These are phyloP conservation scores for Caenorhabditis inopinata DNA, from an alignment of 1,140 invertebrate species.

Conservation along the genomic window DNA sequence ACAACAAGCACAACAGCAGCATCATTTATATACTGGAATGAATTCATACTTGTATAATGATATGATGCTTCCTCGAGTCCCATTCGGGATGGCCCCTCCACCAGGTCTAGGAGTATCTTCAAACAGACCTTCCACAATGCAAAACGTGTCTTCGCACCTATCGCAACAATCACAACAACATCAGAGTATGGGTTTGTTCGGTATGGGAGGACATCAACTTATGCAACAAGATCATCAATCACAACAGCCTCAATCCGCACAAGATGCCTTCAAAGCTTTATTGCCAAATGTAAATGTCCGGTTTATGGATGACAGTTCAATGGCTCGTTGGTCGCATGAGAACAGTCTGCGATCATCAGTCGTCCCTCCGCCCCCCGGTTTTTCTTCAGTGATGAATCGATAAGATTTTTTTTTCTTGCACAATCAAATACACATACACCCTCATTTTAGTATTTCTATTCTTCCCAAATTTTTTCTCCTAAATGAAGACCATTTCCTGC, in stretches of 20 bases:
- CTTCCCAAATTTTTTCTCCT: background rate
- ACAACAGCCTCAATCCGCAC: slow-evolving; percentile 23
- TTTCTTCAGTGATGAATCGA: slow-evolving; percentile 28
- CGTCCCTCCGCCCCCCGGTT: slow-evolving; percentile 34
- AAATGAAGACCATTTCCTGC: background rate
- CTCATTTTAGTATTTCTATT: slow-evolving; percentile 4
- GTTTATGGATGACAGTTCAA: slow-evolving; percentile 36
- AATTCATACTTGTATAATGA: slow-evolving; percentile 18
- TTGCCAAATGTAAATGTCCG: slow-evolving; percentile 60
- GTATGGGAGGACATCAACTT: background rate
- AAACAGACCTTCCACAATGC: background rate
- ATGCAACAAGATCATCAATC: slow-evolving; percentile 3
- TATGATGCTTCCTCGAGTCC: background rate
- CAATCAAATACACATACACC: background rate
- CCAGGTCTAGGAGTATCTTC: background rate
- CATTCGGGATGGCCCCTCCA: slow-evolving; percentile 16
- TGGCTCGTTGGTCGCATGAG: slow-evolving; percentile 14
- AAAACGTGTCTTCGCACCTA: background rate
- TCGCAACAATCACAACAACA: background rate
- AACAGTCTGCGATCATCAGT: background rate
- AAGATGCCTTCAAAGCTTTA: slow-evolving; percentile 51
- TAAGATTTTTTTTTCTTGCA: background rate
- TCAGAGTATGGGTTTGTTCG: slow-evolving; percentile 27
- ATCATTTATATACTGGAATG: background rate
- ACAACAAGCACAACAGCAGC: background rate